Conservation (phyloP, 2,113 vertebrate genomes). For the Mionectes macconnelli region DNA sequence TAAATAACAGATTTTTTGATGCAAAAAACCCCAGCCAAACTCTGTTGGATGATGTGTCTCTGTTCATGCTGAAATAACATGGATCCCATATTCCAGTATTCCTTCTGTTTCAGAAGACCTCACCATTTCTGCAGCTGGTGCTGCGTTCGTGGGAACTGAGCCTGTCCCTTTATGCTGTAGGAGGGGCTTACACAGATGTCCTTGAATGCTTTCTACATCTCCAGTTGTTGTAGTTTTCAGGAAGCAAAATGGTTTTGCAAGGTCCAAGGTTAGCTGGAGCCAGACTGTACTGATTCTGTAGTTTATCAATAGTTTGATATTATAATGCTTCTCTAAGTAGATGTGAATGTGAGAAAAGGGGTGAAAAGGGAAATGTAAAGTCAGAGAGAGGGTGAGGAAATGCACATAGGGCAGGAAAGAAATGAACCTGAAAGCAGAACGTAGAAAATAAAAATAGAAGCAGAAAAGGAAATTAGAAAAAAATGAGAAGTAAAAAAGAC, state of each 20-base stretch:
- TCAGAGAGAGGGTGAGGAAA: background rate
- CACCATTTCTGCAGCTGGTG: background rate
- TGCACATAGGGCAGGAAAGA: background rate
- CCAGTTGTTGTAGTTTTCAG: background rate
- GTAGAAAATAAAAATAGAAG: background rate
- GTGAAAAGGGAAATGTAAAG: background rate
- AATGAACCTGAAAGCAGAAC: background rate
- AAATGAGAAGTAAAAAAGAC: background rate
- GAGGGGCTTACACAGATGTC: background rate
- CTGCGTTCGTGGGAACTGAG: background rate
- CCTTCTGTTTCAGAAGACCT: background rate
- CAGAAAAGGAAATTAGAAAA: background rate
- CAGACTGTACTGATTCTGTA: background rate
- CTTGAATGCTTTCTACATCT: background rate
- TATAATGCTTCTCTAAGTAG: background rate
- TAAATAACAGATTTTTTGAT: background rate
- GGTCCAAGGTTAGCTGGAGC: slow-evolving; percentile 15
- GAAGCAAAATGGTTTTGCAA: slow-evolving; percentile 9
- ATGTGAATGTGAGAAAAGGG: background rate
- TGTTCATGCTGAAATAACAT: background rate
- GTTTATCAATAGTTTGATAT: background rate
- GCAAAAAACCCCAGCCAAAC: background rate
- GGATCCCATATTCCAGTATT: background rate
- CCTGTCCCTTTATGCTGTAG: background rate
- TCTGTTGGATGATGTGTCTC: background rate